phyloP scores from a whole-genome alignment of 2,888 invertebrate genomes.

The Muscina levida region DNA sequence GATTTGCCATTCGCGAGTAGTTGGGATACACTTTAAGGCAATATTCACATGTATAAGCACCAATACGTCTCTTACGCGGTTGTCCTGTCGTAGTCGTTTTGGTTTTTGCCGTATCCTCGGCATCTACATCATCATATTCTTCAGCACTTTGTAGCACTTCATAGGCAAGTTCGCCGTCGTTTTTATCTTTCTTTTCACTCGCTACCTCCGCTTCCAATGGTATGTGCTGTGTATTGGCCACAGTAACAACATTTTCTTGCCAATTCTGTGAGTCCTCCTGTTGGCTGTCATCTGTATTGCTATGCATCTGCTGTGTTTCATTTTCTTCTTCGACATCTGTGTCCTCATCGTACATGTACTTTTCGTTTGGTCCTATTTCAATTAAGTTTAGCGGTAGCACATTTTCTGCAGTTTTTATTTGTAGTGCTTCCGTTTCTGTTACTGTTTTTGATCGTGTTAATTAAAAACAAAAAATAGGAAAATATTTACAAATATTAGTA shows the following conservation, averaged over 20 bases:
- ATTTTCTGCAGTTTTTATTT: conserved; percentile 50
- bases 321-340: not conserved
- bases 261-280: conserved; percentile 56
- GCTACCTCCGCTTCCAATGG: conserved; percentile 51
- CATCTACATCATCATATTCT: conserved; percentile 26
- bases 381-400: conserved; percentile 7
- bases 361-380: conserved; percentile 20
- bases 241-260: conserved; percentile 65
- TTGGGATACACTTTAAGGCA: conserved; percentile 67
- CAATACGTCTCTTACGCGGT: conserved; percentile 62
- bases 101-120: not conserved
- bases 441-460: not conserved
- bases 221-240: conserved; percentile 65
- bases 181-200: not conserved
- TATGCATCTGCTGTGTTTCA: not conserved
- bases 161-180: conserved; percentile 5
- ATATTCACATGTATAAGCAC: conserved; percentile 65
- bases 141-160: conserved; percentile 30
- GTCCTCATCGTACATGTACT: conserved; percentile 23
- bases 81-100: not conserved
- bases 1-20: conserved; percentile 68
- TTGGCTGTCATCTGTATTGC: not conserved
- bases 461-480: conserved; percentile 26
- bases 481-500: too few relatives aligned
- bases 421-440: conserved; percentile 64